phyloP scores from a whole-genome alignment of 2,888 invertebrate genomes.

The Diogma glabrata region DNA sequence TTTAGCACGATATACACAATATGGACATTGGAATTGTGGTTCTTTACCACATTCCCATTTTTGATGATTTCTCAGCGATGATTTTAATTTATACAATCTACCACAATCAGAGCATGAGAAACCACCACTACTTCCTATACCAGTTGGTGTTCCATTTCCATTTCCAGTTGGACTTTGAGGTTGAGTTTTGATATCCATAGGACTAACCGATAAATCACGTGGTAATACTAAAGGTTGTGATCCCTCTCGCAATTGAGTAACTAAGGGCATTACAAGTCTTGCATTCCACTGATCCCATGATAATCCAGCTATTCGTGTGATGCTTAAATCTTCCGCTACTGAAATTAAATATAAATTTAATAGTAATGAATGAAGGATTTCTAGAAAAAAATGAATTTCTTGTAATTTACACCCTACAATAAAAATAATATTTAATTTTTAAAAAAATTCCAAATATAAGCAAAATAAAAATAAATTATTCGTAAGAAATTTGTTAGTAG shows the following conservation, averaged over 20 bases:
- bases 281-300: constrained; percentile 66
- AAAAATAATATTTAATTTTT: not conserved
- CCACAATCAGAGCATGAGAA: constrained; percentile 75
- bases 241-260: constrained; percentile 45
- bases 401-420: not conserved
- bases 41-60: constrained; percentile 81
- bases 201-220: constrained; percentile 31
- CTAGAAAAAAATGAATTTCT: constrained; percentile 18
- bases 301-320: constrained; percentile 54
- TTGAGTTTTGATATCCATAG: constrained; percentile 29
- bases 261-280: constrained; percentile 59
- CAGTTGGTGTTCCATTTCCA: constrained; percentile 17
- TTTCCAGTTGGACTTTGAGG: constrained; percentile 21
- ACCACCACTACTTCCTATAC: constrained; percentile 33
- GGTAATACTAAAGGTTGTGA: constrained; percentile 36
- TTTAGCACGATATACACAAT: constrained; percentile 73
- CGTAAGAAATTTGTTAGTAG: too few relatives aligned
- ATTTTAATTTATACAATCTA: constrained; percentile 75
- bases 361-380: constrained; percentile 16
- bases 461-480: too few relatives aligned
- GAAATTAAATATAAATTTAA: constrained; percentile 15
- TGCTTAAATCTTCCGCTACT: constrained; percentile 57
- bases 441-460: constrained; percentile 6
- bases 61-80: constrained; percentile 70
- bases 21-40: constrained; percentile 71